These are phyloP conservation scores for Tragulus kanchil DNA, from an alignment of 2,113 vertebrate genomes.

Conservation along the genomic window DNA sequence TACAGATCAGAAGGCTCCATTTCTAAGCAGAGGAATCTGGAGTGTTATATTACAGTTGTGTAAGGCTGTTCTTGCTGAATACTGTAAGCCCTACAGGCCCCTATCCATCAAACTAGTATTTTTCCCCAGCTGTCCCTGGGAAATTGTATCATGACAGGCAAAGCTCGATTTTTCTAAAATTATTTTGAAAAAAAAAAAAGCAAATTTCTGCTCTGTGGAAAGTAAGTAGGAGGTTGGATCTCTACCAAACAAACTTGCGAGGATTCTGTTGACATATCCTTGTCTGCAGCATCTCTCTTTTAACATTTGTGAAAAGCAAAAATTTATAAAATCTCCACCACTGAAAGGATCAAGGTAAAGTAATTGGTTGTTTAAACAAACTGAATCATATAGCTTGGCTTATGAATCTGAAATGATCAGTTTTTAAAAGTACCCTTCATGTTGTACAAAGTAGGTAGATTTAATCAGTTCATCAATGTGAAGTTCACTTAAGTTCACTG, in stretches of 20 bases:
- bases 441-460: slow-evolving; percentile 20
- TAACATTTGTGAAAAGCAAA: not conserved
- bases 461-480: slow-evolving; percentile 58
- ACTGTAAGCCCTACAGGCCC: not conserved
- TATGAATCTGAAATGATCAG: slow-evolving; percentile 9
- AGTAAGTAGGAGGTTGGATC: not conserved
- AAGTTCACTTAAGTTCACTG: slow-evolving; percentile 39
- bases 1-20: not conserved
- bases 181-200: not conserved
- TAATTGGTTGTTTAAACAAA: not conserved
- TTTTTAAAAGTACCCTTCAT: slow-evolving; percentile 37
- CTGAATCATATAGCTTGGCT: not conserved
- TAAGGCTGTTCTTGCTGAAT: not conserved
- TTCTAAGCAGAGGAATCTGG: not conserved
- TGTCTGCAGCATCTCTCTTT: not conserved
- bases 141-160: not conserved
- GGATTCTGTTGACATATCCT: not conserved
- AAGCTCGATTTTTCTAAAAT: not conserved
- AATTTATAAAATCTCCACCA: not conserved
- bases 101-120: not conserved
- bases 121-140: not conserved
- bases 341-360: not conserved
- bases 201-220: not conserved
- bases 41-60: not conserved
- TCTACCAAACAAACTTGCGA: not conserved